Evolutionary conservation across 37 sponge, comb jelly and placozoan genomes (phyloP).

Genomic region (Chondrilla cf. caribensis): DNA sequence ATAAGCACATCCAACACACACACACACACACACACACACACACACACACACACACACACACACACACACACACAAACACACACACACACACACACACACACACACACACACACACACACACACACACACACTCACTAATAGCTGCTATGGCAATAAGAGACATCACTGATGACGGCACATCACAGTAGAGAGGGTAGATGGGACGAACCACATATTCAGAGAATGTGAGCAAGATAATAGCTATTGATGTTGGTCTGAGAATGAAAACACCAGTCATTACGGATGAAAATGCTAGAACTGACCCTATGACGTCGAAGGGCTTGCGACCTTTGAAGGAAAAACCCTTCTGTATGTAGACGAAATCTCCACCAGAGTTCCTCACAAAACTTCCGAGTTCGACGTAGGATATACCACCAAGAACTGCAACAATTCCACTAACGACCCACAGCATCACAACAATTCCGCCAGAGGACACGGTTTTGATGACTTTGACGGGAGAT

Average conservation of each 20-base stretch:
- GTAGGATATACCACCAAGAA: constrained; percentile 69
- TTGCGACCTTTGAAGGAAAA: constrained; percentile 39
- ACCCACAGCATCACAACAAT: constrained; percentile 62
- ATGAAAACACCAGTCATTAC: constrained; percentile 41
- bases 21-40: no score
- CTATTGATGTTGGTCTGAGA: constrained; percentile 25
- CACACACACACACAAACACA: no score
- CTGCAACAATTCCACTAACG: constrained; percentile 51
- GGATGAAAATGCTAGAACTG: constrained; percentile 45
- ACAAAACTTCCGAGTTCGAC: constrained; percentile 62
- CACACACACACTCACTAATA: no score
- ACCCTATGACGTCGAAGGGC: constrained; percentile 32
- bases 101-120: no score
- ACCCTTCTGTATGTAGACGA: constrained; percentile 47
- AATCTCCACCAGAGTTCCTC: constrained; percentile 62
- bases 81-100: no score
- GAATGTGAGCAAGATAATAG: constrained; percentile 42
- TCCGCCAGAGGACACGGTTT: constrained; percentile 54
- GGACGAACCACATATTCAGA: constrained; percentile 25
- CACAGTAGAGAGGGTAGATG: constrained; percentile 5
- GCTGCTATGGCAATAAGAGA: no score
- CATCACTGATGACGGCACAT: background rate
- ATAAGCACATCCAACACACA: no score
- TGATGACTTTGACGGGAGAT: constrained; percentile 59
- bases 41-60: no score